These are phyloP conservation scores for Andrena hattorfiana DNA, from an alignment of 2,888 invertebrate genomes.

Conservation along the genomic window DNA sequence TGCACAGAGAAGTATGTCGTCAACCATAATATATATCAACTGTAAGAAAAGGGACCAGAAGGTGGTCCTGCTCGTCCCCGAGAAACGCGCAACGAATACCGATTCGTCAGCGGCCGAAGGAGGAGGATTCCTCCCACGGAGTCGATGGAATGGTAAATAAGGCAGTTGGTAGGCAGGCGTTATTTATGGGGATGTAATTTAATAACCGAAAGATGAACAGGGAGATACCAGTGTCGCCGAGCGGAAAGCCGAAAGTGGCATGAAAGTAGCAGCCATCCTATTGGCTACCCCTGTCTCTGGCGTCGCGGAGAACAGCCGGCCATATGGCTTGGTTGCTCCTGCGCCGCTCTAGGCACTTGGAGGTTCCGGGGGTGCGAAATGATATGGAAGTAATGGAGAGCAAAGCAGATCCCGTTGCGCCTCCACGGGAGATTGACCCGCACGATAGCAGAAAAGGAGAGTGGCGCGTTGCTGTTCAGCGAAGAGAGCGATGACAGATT, in stretches of 20 bases:
- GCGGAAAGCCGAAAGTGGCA: constrained; percentile 80
- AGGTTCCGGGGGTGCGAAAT: constrained; percentile 83
- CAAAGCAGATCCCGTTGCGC: constrained; percentile 75
- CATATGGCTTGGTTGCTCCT: constrained; percentile 78
- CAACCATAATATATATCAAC: neutral
- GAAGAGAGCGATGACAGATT: constrained; percentile 83
- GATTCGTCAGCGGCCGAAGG: constrained; percentile 56
- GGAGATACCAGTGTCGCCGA: constrained; percentile 76
- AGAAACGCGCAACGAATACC: constrained; percentile 50
- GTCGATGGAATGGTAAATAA: constrained; percentile 78
- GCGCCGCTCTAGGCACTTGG: constrained; percentile 42
- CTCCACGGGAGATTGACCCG: constrained; percentile 83
- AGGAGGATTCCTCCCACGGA: constrained; percentile 48
- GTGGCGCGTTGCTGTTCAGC: constrained; percentile 56
- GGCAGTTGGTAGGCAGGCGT: constrained; percentile 74
- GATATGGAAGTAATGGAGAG: constrained; percentile 85
- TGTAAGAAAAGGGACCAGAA: neutral
- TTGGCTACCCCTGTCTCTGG: constrained; percentile 63
- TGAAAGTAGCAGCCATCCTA: constrained; percentile 80
- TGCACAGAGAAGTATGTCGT: constrained; percentile 2
- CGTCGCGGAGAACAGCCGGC: constrained; percentile 65
- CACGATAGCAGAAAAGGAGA: constrained; percentile 76
- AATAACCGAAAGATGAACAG: constrained; percentile 82
- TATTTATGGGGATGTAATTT: constrained; percentile 84
- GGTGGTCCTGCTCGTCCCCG: neutral